phyloP scores from a whole-genome alignment of 2,113 vertebrate species.

The human (Homo sapiens) region DNA sequence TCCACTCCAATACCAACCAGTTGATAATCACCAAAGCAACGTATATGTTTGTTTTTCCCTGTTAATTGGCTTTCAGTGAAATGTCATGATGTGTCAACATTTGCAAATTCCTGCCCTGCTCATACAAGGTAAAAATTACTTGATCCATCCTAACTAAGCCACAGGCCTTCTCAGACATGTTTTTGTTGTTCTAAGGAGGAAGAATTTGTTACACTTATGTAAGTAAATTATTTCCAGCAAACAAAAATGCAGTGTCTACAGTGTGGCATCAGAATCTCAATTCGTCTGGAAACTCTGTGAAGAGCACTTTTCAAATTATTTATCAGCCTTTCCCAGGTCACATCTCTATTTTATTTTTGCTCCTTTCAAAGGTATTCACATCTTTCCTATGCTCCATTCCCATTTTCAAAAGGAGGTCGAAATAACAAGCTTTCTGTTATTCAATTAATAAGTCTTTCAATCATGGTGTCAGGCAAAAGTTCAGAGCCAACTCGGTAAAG shows the following conservation, averaged over 20 bases:
- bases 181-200: neutral
- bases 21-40: neutral
- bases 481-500: neutral
- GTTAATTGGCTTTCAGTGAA: neutral
- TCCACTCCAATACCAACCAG: neutral
- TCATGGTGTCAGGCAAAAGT: neutral
- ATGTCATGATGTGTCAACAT: neutral
- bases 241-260: neutral
- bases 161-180: neutral
- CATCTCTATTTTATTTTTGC: neutral
- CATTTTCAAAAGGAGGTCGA: neutral
- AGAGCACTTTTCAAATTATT: neutral
- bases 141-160: neutral
- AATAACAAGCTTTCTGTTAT: neutral
- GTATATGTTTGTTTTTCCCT: neutral
- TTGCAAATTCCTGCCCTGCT: neutral
- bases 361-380: neutral
- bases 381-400: neutral
- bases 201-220: fast-evolving
- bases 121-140: neutral
- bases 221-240: neutral
- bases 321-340: neutral
- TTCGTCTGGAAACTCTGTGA: neutral
- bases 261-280: neutral
- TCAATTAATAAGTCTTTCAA: neutral